Percentiles rank a stretch among this genome's conserved stretches.
phyloP scores from a whole-genome alignment of 2,888 invertebrate genomes.

The Trypoxylon attenuatum region DNA sequence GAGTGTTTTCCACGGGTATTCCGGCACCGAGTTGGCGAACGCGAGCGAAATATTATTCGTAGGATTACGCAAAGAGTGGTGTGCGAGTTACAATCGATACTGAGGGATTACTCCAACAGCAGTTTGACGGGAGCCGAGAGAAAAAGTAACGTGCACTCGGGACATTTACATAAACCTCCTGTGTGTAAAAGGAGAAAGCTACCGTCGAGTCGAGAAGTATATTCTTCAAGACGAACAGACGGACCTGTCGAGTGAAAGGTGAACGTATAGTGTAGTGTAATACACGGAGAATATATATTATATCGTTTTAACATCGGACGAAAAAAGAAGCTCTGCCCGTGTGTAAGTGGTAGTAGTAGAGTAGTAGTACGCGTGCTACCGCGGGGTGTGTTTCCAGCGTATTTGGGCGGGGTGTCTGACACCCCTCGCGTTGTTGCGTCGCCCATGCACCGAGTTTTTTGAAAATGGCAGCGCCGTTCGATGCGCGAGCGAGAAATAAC shows the following conservation, averaged over 20 bases:
- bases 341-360: not conserved
- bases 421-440: conserved; percentile 39
- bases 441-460: conserved; percentile 55
- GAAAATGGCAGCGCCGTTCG: conserved; percentile 76
- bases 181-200: not conserved
- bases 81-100: conserved; percentile 50
- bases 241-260: too few species aligned
- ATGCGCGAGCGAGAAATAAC: conserved; percentile 75
- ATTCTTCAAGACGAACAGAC: not conserved
- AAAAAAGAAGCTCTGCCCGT: not conserved
- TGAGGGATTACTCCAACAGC: conserved; percentile 31
- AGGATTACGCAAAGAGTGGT: conserved; percentile 41
- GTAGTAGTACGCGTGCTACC: conserved; percentile 12
- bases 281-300: too few species aligned
- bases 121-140: conserved; percentile 20
- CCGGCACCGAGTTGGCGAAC: conserved; percentile 20
- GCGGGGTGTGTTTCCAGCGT: conserved; percentile 48
- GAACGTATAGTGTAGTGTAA: too few species aligned
- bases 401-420: conserved; percentile 71
- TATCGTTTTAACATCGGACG: not conserved
- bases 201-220: not conserved
- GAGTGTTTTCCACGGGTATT: conserved; percentile 9
- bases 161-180: too few species aligned
- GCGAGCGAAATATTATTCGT: conserved; percentile 20
- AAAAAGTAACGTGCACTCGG: conserved; percentile 2